Evolutionary conservation across 1,140 invertebrate species (phyloP), one percentile per base, ranked within the genome.

Genomic region (Vollenhovia emeryi): DNA sequence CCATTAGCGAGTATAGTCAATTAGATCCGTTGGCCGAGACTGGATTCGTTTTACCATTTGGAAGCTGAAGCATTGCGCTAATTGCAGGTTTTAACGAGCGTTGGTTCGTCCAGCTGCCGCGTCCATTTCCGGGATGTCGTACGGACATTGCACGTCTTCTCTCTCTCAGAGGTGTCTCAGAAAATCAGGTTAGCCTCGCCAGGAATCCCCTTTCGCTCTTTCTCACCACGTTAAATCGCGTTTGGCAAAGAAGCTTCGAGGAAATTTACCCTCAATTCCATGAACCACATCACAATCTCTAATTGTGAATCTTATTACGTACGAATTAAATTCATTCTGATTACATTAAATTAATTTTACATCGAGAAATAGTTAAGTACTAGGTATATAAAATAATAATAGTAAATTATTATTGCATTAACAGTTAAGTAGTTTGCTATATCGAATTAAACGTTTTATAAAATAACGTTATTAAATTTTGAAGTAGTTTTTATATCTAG

Each of bases 181-280:
- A 59, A 86, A 89, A 89, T 88, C 85, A 59, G 75, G 75, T 86
- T 89, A 86, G 57, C 36, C 27, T 59, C n/a, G 76, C 18, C 33
- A 83, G 52, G 84, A 89, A 88, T 89, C 13, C 36, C 69, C 50
- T 80, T 48, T 73, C 33, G 27, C 52, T 50, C 27, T 82, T 73
- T 78, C 68, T 36, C 62, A 24, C 55, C 50, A 24, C 15, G 30
- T 27, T 43, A 45, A 74, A 48, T 78, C 55, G 43, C 55, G 50
- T 66, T 76, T 87, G 55, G 71, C 68, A 85, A 45, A 30, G 36
- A 9, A 36, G n/a, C 48, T 78, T 79, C 55, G 33, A 48, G 36
- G 27, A 60, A 86, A 88, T 85, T 83, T 30, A 40, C 33, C 36
- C 43, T 66, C 71, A 85, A 88, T 86, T 83, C 66, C 71, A 59